These are phyloP conservation scores for Caenorhabditis remanei DNA, from an alignment of 1,140 invertebrate species.

Conservation along the genomic window DNA sequence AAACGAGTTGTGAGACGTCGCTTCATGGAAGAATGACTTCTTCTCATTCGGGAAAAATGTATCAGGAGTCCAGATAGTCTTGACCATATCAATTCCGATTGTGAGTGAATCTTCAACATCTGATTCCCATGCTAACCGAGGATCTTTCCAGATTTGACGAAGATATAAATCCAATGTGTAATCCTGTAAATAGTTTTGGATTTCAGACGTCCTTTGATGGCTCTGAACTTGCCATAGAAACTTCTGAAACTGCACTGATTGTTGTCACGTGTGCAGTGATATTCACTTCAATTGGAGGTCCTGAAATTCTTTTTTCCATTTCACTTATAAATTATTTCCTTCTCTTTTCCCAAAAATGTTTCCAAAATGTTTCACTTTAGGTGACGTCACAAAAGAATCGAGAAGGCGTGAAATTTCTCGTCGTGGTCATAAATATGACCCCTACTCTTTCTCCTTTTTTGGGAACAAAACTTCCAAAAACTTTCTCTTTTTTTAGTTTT, in stretches of 20 bases:
- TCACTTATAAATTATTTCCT: not conserved
- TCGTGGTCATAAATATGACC: slow-evolving; percentile 43
- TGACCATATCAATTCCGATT: slow-evolving; percentile 89
- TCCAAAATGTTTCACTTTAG: not conserved
- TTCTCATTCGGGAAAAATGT: slow-evolving; percentile 94
- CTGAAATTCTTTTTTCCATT: slow-evolving; percentile 65
- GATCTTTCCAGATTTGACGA: slow-evolving; percentile 97
- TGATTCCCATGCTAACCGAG: slow-evolving; percentile 86
- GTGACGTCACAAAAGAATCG: slow-evolving; percentile 17
- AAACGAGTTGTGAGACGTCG: slow-evolving; percentile 86
- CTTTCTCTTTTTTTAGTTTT: not conserved
- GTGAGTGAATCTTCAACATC: slow-evolving; percentile 59
- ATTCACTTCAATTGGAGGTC: slow-evolving; percentile 86
- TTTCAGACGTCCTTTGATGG: not conserved
- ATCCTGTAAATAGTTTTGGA: slow-evolving; percentile 83
- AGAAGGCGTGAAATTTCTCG: slow-evolving; percentile 29
- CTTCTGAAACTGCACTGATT: slow-evolving; percentile 98
- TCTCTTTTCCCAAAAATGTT: not conserved
- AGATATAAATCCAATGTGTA: slow-evolving; percentile 99
- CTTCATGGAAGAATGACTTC: slow-evolving; percentile 96
- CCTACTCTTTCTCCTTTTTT: slow-evolving; percentile 39
- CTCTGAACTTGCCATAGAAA: slow-evolving; percentile 89
- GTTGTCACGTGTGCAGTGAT: slow-evolving; percentile 98
- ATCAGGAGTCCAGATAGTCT: slow-evolving; percentile 97
- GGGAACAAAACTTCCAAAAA: slow-evolving; percentile 55